A percentile compares a stretch with the other conserved stretches of the same genome.
phyloP scores from a whole-genome alignment of 2,113 vertebrate genomes.

The Esox niger region DNA sequence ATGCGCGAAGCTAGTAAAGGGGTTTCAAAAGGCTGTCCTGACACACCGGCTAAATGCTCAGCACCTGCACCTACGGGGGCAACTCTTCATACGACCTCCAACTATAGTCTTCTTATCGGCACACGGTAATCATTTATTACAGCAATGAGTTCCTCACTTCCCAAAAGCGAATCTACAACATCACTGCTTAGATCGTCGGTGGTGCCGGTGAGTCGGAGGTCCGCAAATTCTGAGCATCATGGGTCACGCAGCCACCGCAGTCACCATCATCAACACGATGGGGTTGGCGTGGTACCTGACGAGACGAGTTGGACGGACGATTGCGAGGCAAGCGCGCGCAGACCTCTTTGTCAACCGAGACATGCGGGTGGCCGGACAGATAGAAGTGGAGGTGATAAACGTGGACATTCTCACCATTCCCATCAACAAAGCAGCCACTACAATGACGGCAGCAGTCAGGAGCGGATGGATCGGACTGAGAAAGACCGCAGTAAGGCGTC shows the following conservation, averaged over 20 bases:
- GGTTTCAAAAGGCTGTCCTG: constrained; percentile 13
- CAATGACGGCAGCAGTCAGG: constrained; percentile 40
- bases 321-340: constrained; percentile 83
- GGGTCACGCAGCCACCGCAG: constrained; percentile 48
- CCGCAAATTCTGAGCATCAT: constrained; percentile 45
- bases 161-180: constrained; percentile 87
- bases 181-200: constrained; percentile 76
- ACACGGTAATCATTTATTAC: neutral
- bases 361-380: constrained; percentile 40
- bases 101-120: constrained; percentile 14
- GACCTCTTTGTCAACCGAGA: constrained; percentile 86
- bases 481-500: constrained; percentile 54
- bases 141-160: constrained; percentile 82
- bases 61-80: constrained; percentile 50
- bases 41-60: constrained; percentile 14
- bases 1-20: constrained; percentile 16
- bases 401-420: constrained; percentile 39
- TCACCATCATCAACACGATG: constrained; percentile 47
- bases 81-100: constrained; percentile 35
- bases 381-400: constrained; percentile 55
- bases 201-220: constrained; percentile 60
- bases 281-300: constrained; percentile 38
- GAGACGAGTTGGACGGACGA: constrained; percentile 60
- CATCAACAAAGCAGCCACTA: constrained; percentile 39
- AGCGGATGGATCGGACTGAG: constrained; percentile 37